Base-by-base conservation (phyloP, 2,797 vertebrate genomes). In the Betta splendens region DNA sequence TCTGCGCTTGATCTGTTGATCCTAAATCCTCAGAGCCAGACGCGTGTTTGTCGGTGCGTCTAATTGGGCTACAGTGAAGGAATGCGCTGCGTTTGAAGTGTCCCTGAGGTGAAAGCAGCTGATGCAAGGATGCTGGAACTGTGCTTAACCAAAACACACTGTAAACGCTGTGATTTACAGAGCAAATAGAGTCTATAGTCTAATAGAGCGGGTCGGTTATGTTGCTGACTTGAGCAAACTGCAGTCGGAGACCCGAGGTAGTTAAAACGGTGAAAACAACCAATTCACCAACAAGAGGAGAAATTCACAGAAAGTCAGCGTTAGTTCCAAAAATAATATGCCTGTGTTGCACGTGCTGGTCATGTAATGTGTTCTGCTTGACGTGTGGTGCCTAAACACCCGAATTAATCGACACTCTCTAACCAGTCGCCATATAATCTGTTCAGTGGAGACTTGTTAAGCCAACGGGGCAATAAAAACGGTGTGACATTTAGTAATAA, bases 11-110 rank as follows among this genome's bases (percentile, higher is more conserved):
- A 74, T 78, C 59, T 53, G 75, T 73, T 75, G 78, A 72, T 75
- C 70, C 75, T 28, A 61, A 68, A 47, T 72, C 81, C 64, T 73
- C 49, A 31, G 75, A 81, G 75, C 42, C 63, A 40, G 29, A 53
- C 54, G 76, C 60, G 38, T 77, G 72, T 83, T 84, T 71, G n/a
- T 75, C 62, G 52, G 73, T 26, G 51, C 54, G 50, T 79, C 69
- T 85, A 85, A 86, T 82, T 83, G 66, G 80, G 72, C 73, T 84
- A 72, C 80, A 80, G 65, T 44, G 69, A 63, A 72, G 48, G 72
- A 75, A 74, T 21, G 29, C 15, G 12, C 40, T 4, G 15, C 42
- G 70, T 85, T 81, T 87, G 82, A 84, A 79, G 80, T 74, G 48
- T 79, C 54, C 67, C 65, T 52, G 18, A 69, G 48, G 77, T 43